phyloP scores from a whole-genome alignment of 1,140 invertebrate genomes.

The Delia radicum region DNA sequence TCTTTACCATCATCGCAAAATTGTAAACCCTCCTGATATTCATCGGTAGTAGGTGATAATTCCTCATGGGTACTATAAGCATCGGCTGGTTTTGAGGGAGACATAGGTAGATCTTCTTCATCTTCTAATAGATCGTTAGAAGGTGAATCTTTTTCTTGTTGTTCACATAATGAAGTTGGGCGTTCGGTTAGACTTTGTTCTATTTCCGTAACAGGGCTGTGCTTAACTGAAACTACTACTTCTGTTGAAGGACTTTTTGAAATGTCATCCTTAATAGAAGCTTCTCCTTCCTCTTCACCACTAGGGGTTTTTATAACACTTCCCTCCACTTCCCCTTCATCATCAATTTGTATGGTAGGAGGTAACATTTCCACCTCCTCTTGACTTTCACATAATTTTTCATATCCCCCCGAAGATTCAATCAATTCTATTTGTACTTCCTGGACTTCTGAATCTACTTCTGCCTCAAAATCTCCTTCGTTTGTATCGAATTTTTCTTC shows the following conservation, averaged over 20 bases:
- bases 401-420: constrained; percentile 27
- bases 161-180: not conserved
- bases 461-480: constrained; percentile 15
- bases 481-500: not conserved
- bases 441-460: constrained; percentile 32
- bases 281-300: not conserved
- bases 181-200: not conserved
- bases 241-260: not conserved
- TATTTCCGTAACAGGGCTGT: not conserved
- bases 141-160: not conserved
- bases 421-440: constrained; percentile 49
- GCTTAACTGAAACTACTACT: not conserved
- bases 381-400: not conserved
- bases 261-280: not conserved
- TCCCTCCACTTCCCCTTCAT: not conserved
- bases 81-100: constrained; percentile 24
- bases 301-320: not conserved
- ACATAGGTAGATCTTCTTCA: not conserved
- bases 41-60: constrained; percentile 49
- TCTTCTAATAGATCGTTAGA: constrained; percentile 10
- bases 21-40: constrained; percentile 47
- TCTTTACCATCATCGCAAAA: constrained; percentile 42
- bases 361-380: constrained; percentile 26
- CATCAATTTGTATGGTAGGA: constrained; percentile 38
- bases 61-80: constrained; percentile 33